These are phyloP conservation scores for Drosophila ustulata DNA, from an alignment of 2,888 invertebrate species.

Conservation along the genomic window DNA sequence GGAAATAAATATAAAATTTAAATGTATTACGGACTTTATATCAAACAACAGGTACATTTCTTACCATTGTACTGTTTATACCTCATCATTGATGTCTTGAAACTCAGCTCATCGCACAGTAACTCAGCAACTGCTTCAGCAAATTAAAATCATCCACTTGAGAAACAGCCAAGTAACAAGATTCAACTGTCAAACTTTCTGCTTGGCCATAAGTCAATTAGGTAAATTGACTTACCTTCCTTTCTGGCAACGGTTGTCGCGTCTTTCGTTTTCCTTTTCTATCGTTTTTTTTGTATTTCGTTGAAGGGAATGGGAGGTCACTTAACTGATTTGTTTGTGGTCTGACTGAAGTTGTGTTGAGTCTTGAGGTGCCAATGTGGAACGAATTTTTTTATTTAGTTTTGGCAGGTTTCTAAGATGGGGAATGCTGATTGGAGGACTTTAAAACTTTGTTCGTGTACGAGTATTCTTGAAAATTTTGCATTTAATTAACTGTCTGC, in stretches of 20 bases:
- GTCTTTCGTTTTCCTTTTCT: slow-evolving; percentile 25
- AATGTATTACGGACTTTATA: too few relatives aligned
- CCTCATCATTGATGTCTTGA: slow-evolving; percentile 1
- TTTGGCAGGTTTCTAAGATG: slow-evolving; percentile 36
- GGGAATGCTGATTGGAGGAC: slow-evolving; percentile 38
- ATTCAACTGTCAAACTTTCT: slow-evolving; percentile 62
- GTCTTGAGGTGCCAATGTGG: slow-evolving; percentile 63
- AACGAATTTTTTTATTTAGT: slow-evolving; percentile 19
- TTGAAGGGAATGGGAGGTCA: slow-evolving; percentile 32
- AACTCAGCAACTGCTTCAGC: slow-evolving; percentile 9
- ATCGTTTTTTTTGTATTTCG: slow-evolving; percentile 10
- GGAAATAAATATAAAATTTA: background rate
- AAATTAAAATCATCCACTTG: slow-evolving; percentile 47
- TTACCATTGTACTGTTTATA: background rate
- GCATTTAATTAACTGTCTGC: slow-evolving; percentile 46
- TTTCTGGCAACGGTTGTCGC: slow-evolving; percentile 40
- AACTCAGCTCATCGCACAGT: slow-evolving; percentile 6
- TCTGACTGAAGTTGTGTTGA: slow-evolving; percentile 38
- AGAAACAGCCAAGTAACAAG: slow-evolving; percentile 30
- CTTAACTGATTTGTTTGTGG: slow-evolving; percentile 78
- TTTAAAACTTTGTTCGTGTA: slow-evolving; percentile 26
- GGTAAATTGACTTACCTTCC: slow-evolving; percentile 70
- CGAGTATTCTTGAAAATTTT: slow-evolving; percentile 9
- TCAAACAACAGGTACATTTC: too few relatives aligned
- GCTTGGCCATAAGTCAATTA: slow-evolving; percentile 74